Percentiles rank a stretch among this genome's conserved stretches.
These are phyloP conservation scores for Porites australiensis DNA, from an alignment of 64 coral and sea anemone species.

Conservation along the genomic window DNA sequence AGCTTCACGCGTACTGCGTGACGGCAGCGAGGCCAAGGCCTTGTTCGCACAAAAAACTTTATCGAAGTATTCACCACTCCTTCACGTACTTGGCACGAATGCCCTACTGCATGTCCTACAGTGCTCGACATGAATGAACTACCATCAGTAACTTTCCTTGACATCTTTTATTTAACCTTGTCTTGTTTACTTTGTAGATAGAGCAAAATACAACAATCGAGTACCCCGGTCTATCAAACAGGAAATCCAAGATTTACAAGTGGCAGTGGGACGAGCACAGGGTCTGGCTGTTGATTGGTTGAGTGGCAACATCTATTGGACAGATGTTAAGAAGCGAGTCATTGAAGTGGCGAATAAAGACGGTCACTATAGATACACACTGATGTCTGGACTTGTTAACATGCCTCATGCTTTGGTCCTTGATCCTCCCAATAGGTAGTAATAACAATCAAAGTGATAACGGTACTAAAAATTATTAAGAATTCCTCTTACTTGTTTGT, in stretches of 20 bases:
- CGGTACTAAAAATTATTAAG: no score
- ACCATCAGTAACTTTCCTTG: no score
- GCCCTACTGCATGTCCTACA: no score
- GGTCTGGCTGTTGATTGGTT: constrained; percentile 70
- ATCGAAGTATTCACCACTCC: no score
- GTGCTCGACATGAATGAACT: no score
- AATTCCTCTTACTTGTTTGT: no score
- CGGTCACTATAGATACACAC: constrained; percentile 62
- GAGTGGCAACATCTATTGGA: constrained; percentile 70
- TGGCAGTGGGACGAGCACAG: constrained; percentile 36
- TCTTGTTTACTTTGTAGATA: background rate
- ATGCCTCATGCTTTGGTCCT: constrained; percentile 55
- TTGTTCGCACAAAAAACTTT: no score
- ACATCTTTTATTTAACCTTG: background rate
- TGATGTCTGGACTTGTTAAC: constrained; percentile 35
- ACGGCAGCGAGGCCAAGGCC: no score
- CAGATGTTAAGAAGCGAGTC: constrained; percentile 42
- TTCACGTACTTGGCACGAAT: no score
- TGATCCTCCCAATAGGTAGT: constrained; percentile 42
- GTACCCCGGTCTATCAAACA: constrained; percentile 13
- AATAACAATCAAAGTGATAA: background rate
- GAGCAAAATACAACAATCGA: background rate
- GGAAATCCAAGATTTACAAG: constrained; percentile 55
- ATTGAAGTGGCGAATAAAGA: constrained; percentile 61
- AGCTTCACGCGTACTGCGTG: no score